These are phyloP conservation scores for Rhagoletis pomonella DNA, from an alignment of 1,140 invertebrate genomes.

Conservation along the genomic window DNA sequence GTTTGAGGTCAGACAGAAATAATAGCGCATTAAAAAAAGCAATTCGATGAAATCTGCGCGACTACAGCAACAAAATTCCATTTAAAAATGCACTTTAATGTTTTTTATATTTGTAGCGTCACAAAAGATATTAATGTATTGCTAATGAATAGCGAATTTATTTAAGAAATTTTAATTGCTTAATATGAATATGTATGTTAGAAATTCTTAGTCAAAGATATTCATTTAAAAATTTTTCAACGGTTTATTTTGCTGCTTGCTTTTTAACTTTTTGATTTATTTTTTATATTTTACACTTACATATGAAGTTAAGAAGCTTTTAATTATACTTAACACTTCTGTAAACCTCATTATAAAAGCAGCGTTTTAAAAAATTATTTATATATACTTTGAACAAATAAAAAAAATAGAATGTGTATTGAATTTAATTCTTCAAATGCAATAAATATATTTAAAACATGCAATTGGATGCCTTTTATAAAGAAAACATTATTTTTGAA, in stretches of 20 bases:
- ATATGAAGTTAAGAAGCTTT: neutral
- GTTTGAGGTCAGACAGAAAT: neutral
- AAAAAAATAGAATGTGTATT: too few species aligned
- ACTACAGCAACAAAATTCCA: neutral
- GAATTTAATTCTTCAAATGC: too few species aligned
- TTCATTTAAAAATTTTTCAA: neutral
- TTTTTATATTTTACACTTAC: neutral
- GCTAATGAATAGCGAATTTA: neutral
- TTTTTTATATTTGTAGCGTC: neutral
- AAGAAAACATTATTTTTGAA: too few species aligned
- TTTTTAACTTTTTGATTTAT: neutral
- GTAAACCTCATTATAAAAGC: neutral
- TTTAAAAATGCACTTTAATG: neutral
- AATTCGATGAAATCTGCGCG: neutral
- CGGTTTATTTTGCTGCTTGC: neutral
- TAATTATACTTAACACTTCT: neutral
- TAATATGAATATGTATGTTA: neutral
- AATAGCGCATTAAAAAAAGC: neutral
- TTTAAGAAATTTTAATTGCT: neutral
- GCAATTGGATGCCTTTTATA: too few species aligned
- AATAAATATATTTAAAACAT: too few species aligned
- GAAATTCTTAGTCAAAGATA: neutral
- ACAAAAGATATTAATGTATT: neutral
- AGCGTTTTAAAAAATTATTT: too few species aligned
- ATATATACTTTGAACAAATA: too few species aligned